phyloP scores from a whole-genome alignment of 2,113 vertebrate genomes.

The Galemys pyrenaicus region DNA sequence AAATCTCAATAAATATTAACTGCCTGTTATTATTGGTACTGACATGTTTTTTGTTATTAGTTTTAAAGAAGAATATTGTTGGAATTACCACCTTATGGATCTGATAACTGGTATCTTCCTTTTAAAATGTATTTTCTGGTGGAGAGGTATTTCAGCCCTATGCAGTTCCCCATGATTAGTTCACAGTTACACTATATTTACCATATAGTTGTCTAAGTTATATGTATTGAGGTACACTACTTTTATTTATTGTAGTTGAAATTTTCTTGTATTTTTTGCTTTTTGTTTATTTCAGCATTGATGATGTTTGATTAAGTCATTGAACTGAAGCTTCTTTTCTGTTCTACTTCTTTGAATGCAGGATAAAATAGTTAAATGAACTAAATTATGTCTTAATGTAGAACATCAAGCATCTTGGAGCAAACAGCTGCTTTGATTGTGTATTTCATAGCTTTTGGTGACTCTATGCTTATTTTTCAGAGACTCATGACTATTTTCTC shows the following conservation, averaged over 20 bases:
- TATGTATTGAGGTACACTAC: neutral
- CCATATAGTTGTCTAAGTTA: neutral
- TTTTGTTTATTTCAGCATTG: neutral
- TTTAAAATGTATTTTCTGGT: neutral
- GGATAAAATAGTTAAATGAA: neutral
- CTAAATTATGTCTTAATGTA: neutral
- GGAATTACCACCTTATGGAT: neutral
- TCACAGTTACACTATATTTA: neutral
- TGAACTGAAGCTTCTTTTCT: neutral
- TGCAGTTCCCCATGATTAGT: neutral
- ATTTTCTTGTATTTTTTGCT: neutral
- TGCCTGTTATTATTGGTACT: neutral
- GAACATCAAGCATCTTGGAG: neutral
- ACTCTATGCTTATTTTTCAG: slow-evolving; percentile 1
- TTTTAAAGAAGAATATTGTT: neutral
- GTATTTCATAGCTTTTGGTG: slow-evolving; percentile 12
- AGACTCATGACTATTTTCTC: neutral
- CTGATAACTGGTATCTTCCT: neutral
- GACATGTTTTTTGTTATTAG: neutral
- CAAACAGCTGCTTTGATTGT: neutral
- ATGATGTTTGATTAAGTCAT: neutral
- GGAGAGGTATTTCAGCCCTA: neutral
- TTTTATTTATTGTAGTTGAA: neutral
- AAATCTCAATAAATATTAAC: neutral
- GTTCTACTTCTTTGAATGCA: neutral